Evolutionary conservation across 2,888 invertebrate genomes (phyloP).

Genomic region (Agrochola litura): DNA sequence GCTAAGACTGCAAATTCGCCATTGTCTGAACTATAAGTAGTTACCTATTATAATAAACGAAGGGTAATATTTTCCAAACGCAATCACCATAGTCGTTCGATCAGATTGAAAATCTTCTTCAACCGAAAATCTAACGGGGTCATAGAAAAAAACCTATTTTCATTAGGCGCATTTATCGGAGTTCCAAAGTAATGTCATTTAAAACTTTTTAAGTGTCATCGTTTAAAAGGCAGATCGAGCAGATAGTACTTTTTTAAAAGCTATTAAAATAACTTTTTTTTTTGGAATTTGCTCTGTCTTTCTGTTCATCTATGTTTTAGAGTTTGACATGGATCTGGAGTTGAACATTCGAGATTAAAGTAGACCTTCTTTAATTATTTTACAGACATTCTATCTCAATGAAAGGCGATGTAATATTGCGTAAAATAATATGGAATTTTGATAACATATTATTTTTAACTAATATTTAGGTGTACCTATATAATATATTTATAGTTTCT

Average conservation of each 20-base stretch:
- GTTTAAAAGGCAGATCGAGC: slow-evolving; percentile 54
- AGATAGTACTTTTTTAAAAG: slow-evolving; percentile 45
- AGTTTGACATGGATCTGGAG: slow-evolving; percentile 1
- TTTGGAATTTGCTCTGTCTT: background rate
- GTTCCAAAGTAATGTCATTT: slow-evolving; percentile 60
- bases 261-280: slow-evolving; percentile 49
- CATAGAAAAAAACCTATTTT: slow-evolving; percentile 26
- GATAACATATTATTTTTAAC: background rate
- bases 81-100: slow-evolving; percentile 15
- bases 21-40: background rate
- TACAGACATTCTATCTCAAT: background rate
- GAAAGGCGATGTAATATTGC: too few species aligned
- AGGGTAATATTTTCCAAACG: background rate
- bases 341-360: background rate
- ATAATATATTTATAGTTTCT: too few species aligned
- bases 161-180: slow-evolving; percentile 59
- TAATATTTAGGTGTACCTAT: too few species aligned
- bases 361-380: background rate
- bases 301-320: background rate
- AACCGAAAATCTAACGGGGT: slow-evolving; percentile 21
- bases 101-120: slow-evolving; percentile 36
- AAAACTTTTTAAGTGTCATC: slow-evolving; percentile 61
- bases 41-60: background rate
- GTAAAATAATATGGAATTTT: background rate
- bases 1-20: too few species aligned